phyloP scores from a whole-genome alignment of 2,113 vertebrate species.

The Engraulis encrasicolus region DNA sequence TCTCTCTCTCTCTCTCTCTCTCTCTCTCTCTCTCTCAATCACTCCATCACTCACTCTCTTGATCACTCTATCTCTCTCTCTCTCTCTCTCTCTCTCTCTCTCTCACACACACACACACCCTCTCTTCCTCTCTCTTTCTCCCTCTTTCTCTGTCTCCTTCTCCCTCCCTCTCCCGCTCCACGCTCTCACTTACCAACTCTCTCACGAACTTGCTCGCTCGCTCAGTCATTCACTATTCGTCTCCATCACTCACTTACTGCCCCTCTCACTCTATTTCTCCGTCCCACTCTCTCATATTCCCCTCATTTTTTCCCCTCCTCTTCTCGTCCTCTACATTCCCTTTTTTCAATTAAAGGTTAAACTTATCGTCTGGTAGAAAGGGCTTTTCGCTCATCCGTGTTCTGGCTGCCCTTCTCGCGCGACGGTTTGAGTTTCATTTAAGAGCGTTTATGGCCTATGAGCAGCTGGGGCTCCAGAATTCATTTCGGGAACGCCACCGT shows the following conservation, averaged over 20 bases:
- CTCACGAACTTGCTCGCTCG: background rate
- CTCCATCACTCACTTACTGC: background rate
- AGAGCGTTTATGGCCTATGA: background rate
- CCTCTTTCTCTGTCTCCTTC: background rate
- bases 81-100: background rate
- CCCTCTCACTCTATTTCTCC: background rate
- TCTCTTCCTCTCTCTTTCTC: no score
- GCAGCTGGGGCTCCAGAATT: background rate
- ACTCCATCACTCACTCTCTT: background rate
- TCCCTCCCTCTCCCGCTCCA: background rate
- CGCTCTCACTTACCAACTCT: no score
- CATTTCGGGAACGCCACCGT: background rate
- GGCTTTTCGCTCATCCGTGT: conserved; percentile 1
- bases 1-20: background rate
- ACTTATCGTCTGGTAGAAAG: background rate
- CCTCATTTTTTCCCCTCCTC: background rate
- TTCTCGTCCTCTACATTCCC: background rate
- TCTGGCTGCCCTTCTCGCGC: background rate
- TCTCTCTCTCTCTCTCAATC: background rate
- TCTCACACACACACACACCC: no score
- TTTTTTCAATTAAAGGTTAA: conserved; percentile 4
- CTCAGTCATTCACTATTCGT: background rate
- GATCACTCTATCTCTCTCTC: background rate
- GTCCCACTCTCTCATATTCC: background rate
- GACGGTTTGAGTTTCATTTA: background rate